These are phyloP conservation scores for Drosophila bunnanda DNA, from an alignment of 2,888 invertebrate genomes.

Conservation along the genomic window DNA sequence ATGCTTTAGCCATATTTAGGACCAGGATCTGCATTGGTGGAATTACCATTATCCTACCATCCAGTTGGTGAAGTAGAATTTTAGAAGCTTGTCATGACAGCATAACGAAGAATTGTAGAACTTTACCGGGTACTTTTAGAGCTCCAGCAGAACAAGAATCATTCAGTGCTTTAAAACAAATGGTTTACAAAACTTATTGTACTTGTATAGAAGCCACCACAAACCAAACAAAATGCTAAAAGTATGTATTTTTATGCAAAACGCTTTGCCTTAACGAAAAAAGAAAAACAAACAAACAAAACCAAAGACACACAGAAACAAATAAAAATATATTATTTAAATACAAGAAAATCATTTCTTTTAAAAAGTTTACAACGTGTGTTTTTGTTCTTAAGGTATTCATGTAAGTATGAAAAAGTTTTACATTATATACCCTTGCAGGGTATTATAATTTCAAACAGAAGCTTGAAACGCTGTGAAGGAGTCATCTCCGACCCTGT, in stretches of 20 bases:
- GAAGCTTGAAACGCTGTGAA: too few species aligned
- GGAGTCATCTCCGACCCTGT: too few species aligned
- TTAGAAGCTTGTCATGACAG: constrained; percentile 11
- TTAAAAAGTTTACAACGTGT: constrained; percentile 38
- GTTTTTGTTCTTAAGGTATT: constrained; percentile 4
- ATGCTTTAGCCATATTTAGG: neutral
- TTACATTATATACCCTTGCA: too few species aligned
- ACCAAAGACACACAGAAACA: constrained; percentile 20
- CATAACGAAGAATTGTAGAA: constrained; percentile 31
- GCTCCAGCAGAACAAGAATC: constrained; percentile 28
- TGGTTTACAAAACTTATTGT: constrained; percentile 68
- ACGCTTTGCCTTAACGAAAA: constrained; percentile 83
- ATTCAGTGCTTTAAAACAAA: constrained; percentile 68
- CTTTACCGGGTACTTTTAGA: constrained; percentile 11
- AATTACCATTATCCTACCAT: constrained; percentile 2
- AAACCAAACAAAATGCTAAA: constrained; percentile 38
- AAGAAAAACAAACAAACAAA: constrained; percentile 25
- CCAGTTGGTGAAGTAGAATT: constrained; percentile 30
- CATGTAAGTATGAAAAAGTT: neutral
- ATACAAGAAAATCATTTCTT: constrained; percentile 53
- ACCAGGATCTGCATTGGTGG: neutral
- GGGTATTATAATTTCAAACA: too few species aligned
- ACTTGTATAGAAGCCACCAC: constrained; percentile 40
- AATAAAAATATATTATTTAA: constrained; percentile 48
- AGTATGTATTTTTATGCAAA: constrained; percentile 83